Conservation (phyloP, 2,113 vertebrate genomes). For the Ranitomeya imitator region DNA sequence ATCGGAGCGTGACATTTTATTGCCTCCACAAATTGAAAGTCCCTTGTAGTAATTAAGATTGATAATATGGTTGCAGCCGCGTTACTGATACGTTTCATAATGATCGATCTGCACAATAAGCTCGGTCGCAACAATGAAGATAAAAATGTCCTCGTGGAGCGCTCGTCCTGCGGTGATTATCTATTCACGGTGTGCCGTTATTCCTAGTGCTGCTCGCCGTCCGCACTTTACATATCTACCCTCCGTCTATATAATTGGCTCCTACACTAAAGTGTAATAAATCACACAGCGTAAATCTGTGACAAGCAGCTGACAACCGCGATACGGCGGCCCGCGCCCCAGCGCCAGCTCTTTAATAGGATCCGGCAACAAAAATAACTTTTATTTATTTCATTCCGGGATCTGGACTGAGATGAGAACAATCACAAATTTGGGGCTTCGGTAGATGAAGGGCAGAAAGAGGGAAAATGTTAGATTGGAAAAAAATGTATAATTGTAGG, state of each 20-base stretch:
- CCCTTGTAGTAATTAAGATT: constrained; percentile 49
- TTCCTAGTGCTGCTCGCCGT: constrained; percentile 57
- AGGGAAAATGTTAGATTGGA: too few species aligned
- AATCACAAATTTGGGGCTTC: too few species aligned
- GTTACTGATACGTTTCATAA: constrained; percentile 66
- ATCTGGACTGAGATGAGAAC: not conserved
- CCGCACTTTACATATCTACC: constrained; percentile 61
- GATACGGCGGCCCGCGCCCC: not conserved
- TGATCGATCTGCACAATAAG: constrained; percentile 70
- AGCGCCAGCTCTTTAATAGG: not conserved
- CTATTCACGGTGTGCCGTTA: constrained; percentile 62
- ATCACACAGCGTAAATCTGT: constrained; percentile 69
- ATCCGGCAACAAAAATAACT: not conserved
- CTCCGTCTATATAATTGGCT: constrained; percentile 70
- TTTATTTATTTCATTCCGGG: not conserved
- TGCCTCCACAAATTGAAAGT: constrained; percentile 14
- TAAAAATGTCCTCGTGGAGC: constrained; percentile 53
- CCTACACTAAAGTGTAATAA: constrained; percentile 70
- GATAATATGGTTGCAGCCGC: constrained; percentile 60
- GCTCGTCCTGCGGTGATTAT: constrained; percentile 65
- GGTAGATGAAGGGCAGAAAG: too few species aligned
- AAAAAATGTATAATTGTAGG: too few species aligned
- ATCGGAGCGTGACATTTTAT: constrained; percentile 59
- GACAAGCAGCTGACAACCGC: constrained; percentile 70
- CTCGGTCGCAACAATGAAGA: constrained; percentile 63